Conservation (phyloP, 2,113 vertebrate genomes). For the Poeciliopsis retropinna region DNA sequence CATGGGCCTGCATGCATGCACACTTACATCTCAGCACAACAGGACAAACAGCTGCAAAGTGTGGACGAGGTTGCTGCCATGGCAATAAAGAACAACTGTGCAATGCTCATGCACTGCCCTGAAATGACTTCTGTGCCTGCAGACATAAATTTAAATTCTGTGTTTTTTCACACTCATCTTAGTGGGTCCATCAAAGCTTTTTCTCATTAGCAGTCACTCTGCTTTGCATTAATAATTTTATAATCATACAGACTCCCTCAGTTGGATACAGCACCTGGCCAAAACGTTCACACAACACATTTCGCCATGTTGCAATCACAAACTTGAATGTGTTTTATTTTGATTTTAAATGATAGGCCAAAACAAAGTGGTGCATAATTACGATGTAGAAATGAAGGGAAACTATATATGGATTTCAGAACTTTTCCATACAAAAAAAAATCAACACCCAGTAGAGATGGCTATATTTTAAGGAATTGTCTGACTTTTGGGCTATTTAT, state of each 20-base stretch:
- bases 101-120: slow-evolving; percentile 55
- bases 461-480: neutral
- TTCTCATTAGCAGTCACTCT: slow-evolving; percentile 31
- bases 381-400: neutral
- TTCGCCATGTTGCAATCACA: neutral
- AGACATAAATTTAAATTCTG: slow-evolving; percentile 31
- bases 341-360: neutral
- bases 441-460: neutral
- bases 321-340: neutral
- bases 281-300: neutral
- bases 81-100: slow-evolving; percentile 56
- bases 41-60: slow-evolving; percentile 64
- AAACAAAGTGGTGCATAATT: neutral
- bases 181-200: slow-evolving; percentile 34
- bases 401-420: neutral
- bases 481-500: neutral
- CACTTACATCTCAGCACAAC: slow-evolving; percentile 31
- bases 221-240: slow-evolving; percentile 43
- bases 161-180: slow-evolving; percentile 36
- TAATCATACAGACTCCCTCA: slow-evolving; percentile 1
- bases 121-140: slow-evolving; percentile 43
- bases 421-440: neutral
- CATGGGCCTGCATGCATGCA: slow-evolving; percentile 13
- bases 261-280: neutral
- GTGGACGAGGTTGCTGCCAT: slow-evolving; percentile 47